Evolutionary conservation across 2,888 invertebrate genomes (phyloP), one percentile per base, ranked within the genome.

Genomic region (Hirtodrosophila trivittata): DNA sequence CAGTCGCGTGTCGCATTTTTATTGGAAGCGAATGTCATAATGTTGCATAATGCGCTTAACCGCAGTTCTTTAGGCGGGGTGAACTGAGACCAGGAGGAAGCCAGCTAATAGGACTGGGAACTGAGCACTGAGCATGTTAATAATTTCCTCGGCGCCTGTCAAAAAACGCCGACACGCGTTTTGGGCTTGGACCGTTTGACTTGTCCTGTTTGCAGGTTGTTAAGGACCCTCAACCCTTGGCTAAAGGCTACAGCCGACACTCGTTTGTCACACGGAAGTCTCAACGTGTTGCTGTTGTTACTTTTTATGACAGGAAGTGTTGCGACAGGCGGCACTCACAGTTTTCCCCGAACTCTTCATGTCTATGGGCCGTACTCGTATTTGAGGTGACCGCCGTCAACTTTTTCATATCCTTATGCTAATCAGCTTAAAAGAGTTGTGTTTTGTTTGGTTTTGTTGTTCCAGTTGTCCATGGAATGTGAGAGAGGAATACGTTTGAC

Each of bases 1-100:
- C 14, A 30, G 80, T 66, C 86, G 65, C 80, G 86, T 86, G 80
- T 67, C 81, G 43, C 60, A 52, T 41, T 43, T 70, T 74, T 63
- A 51, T 63, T 65, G 46, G 59, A 56, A 52, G 39, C 18, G 18
- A 50, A 77, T 78, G 74, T 83, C 87, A 73, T 70, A 86, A 75
- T 86, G 82, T 80, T 80, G 80, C 80, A 69, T 84, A 82, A 86
- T 81, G 59, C 84, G 81, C 86, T 84, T 82, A 82, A 81, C 82
- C 82, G 42, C 85, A 84, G 54, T 43, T 37, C 26, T 35, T 25
- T 35, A 10, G 28, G 30, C 10, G 26, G 58, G 57, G 49, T 43
- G 28, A 32, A 4, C 55, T 38, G 16, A 7, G 38, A 2, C 16
- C 30, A 10, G 30, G 35, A 28, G 12, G n/a, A n/a, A n/a, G n/a